Evolutionary conservation across 1,140 invertebrate species (phyloP).

Genomic region (Hyphantria cunea): DNA sequence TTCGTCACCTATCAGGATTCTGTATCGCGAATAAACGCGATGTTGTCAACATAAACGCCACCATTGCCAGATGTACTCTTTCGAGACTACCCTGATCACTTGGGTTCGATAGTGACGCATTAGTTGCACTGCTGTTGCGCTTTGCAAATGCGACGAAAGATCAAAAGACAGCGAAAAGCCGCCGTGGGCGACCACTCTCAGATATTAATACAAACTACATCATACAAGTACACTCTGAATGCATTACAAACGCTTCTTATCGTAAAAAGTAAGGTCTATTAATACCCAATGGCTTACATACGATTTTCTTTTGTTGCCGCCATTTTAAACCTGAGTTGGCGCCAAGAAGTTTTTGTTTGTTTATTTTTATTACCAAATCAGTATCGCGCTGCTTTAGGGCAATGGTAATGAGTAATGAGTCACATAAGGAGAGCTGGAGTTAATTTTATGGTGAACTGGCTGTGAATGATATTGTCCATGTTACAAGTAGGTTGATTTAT

Average conservation of each 20-base stretch:
- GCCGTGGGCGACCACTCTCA: no score
- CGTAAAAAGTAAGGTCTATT: constrained; percentile 29
- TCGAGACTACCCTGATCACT: no score
- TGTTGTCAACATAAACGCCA: no score
- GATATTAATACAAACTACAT: no score
- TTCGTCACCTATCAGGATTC: no score
- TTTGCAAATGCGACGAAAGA: no score
- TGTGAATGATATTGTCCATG: constrained; percentile 16
- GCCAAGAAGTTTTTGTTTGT: constrained; percentile 50
- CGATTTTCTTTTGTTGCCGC: constrained; percentile 33
- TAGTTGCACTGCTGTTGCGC: no score
- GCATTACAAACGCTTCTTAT: constrained; percentile 12
- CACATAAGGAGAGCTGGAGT: constrained; percentile 46
- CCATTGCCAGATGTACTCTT: no score
- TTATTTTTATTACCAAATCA: constrained; percentile 61
- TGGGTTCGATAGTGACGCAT: no score
- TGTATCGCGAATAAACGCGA: no score
- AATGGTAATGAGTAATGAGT: constrained; percentile 67
- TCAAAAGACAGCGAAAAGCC: no score
- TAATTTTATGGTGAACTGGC: constrained; percentile 36
- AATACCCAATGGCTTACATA: constrained; percentile 23
- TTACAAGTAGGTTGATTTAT: constrained; percentile 8
- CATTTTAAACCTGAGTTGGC: constrained; percentile 47
- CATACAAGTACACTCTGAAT: no score
- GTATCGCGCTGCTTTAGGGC: constrained; percentile 48